Evolutionary conservation across 2,113 vertebrate species (phyloP).

Genomic region (Ciconia boyciana): DNA sequence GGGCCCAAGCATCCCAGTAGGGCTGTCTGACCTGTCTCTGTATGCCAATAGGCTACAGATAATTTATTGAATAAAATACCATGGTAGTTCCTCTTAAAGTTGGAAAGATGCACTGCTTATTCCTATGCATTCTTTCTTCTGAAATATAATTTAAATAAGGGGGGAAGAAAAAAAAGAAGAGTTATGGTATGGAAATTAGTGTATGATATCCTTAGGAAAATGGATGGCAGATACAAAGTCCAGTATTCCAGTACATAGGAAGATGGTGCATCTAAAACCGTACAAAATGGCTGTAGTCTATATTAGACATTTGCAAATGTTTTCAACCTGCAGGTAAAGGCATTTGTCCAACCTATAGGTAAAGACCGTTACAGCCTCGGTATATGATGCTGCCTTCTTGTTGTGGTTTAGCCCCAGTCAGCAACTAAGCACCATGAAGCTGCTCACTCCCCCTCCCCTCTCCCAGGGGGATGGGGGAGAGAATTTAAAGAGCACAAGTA

Average conservation of each 20-base stretch:
- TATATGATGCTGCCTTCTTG: fast-evolving
- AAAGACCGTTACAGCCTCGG: not conserved
- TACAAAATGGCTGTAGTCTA: not conserved
- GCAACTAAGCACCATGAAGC: no score
- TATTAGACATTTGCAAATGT: not conserved
- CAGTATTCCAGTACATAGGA: not conserved
- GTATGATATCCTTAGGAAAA: not conserved
- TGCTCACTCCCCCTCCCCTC: no score
- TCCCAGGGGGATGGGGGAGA: no score
- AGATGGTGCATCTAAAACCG: not conserved
- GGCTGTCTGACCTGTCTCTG: not conserved
- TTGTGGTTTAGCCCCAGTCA: no score
- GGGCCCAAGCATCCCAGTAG: fast-evolving
- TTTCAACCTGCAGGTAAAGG: not conserved
- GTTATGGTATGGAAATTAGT: not conserved
- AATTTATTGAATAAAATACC: not conserved
- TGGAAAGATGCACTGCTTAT: not conserved
- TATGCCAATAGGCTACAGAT: not conserved
- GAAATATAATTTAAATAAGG: not conserved
- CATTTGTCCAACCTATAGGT: not conserved
- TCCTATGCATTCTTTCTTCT: not conserved
- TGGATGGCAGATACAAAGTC: not conserved
- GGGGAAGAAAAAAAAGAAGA: not conserved
- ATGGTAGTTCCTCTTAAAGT: not conserved
- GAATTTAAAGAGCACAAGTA: no score